phyloP scores from a whole-genome alignment of 2,888 invertebrate species.

The Nesidiocoris tenuis region DNA sequence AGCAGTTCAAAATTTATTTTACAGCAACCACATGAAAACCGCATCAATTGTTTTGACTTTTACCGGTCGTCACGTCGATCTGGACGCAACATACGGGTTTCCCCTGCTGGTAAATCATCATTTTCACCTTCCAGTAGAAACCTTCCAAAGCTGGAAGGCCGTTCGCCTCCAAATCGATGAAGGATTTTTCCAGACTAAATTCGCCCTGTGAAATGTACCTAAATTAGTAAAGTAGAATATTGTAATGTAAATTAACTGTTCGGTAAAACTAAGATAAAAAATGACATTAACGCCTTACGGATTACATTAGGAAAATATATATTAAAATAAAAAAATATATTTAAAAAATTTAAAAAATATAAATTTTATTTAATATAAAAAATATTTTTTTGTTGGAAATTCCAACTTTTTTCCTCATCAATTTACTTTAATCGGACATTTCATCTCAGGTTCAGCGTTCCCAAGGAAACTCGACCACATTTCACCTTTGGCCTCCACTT shows the following conservation, averaged over 20 bases:
- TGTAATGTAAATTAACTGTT: not conserved
- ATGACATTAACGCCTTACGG: too few relatives aligned
- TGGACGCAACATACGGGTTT: not conserved
- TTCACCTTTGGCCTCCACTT: constrained; percentile 1
- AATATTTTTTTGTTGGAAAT: not conserved
- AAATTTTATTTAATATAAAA: too few relatives aligned
- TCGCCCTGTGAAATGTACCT: not conserved
- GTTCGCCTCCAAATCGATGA: not conserved
- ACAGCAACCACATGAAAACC: too few relatives aligned
- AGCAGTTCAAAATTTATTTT: too few relatives aligned
- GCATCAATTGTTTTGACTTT: too few relatives aligned
- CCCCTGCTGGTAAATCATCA: not conserved
- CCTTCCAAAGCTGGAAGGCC: constrained; percentile 4
- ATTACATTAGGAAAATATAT: too few relatives aligned
- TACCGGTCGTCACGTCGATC: not conserved
- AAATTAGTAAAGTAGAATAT: not conserved
- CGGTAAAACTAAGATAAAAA: too few relatives aligned
- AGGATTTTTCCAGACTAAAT: constrained; percentile 1
- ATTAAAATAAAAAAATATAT: too few relatives aligned
- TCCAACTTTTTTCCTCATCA: not conserved
- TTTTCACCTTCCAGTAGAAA: constrained; percentile 7
- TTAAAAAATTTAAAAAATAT: too few relatives aligned
- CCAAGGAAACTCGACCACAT: constrained; percentile 14
- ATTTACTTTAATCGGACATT: constrained; percentile 20
- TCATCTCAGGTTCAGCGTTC: not conserved